Evolutionary conservation across 2,888 invertebrate genomes (phyloP).

Genomic region (Caenorhabditis sp.): DNA sequence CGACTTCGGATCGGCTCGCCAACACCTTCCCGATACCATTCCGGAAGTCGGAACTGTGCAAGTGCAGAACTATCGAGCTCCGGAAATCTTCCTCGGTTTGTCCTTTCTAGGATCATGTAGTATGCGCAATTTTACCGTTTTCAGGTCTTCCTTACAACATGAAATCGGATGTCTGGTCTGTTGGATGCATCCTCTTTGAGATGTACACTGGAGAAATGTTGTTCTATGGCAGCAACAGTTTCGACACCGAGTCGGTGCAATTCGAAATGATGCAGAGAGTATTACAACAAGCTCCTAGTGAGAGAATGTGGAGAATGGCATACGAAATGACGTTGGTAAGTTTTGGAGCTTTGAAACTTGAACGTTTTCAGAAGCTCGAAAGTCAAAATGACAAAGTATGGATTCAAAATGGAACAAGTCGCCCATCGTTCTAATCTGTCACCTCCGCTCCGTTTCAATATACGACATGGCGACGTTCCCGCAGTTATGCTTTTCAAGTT

Average conservation of each 20-base stretch:
- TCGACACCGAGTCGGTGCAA: neutral
- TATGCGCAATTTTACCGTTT: too few species aligned
- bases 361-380: neutral
- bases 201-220: conserved; percentile 24
- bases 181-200: conserved; percentile 29
- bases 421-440: neutral
- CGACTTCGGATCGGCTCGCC: conserved; percentile 10
- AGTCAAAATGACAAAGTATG: neutral
- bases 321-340: too few species aligned
- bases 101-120: neutral
- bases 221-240: conserved; percentile 8
- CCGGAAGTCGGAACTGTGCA: neutral
- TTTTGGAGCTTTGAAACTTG: neutral
- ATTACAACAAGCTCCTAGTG: neutral
- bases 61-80: conserved; percentile 27
- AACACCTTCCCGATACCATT: neutral
- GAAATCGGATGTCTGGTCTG: conserved; percentile 32
- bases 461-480: neutral
- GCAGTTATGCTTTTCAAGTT: conserved; percentile 2
- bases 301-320: conserved; percentile 6
- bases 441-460: neutral
- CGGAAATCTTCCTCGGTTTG: conserved; percentile 20
- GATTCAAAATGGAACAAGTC: neutral
- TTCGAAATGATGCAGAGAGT: conserved; percentile 13
- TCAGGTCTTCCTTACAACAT: neutral